phyloP scores from a whole-genome alignment of 2,113 vertebrate genomes.

The Notarius lentiginosus region DNA sequence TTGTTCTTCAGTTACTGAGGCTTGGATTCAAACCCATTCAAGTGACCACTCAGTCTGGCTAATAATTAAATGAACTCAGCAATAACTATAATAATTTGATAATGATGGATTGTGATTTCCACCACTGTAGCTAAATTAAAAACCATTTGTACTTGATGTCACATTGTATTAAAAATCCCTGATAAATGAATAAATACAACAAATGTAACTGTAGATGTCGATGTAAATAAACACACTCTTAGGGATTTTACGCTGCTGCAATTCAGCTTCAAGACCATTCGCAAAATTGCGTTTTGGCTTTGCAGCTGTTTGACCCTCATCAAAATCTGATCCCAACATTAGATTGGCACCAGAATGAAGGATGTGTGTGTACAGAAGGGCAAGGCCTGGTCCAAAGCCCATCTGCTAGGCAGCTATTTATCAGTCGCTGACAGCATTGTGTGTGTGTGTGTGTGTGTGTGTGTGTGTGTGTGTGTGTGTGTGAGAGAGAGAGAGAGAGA shows the following conservation, averaged over 20 bases:
- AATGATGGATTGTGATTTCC: neutral
- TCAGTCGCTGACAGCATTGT: conserved; percentile 1
- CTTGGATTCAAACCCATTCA: neutral
- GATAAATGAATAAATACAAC: neutral
- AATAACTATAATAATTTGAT: neutral
- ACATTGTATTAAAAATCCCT: neutral
- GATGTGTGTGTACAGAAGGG: conserved; percentile 24
- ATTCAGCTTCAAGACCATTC: neutral
- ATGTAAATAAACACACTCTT: neutral
- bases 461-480: conserved; percentile 9
- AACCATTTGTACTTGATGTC: neutral
- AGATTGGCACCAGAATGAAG: conserved; percentile 15
- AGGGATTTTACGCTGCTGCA: neutral
- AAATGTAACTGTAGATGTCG: too few species aligned
- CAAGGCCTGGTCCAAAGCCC: conserved; percentile 12
- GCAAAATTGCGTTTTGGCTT: neutral
- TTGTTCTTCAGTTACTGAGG: neutral
- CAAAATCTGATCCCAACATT: neutral
- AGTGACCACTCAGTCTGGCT: neutral
- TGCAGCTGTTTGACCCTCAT: neutral
- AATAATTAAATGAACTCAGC: neutral
- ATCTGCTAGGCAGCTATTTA: conserved; percentile 23
- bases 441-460: conserved; percentile 12
- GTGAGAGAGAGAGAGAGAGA: neutral
- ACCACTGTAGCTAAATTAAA: neutral